Evolutionary conservation across 2,888 invertebrate species (phyloP), one percentile per base, ranked within the genome.

Genomic region (Biston stratarius): DNA sequence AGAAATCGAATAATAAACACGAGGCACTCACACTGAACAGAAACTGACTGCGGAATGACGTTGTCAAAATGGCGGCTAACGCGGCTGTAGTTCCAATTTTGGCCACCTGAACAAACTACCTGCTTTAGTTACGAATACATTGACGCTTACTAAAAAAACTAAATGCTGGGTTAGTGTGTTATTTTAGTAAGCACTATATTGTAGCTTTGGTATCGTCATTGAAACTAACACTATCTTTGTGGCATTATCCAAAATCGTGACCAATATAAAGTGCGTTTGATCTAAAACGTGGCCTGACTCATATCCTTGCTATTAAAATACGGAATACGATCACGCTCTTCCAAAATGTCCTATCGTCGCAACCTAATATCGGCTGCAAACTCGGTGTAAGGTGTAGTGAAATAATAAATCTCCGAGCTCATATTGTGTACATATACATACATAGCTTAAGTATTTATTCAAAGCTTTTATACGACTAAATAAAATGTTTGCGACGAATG

Each of bases 221-320:
- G 24, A 47, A 3, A 15, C 47, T 12, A 34, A n/a, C n/a, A 6
- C 0, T 0, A 5, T 7, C 10, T 0, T 51, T 34, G 34, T 14
- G 38, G n/a, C 9, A 15, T 10, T 38, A 38, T 53, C 15, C 57
- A 70, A 67, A 67, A 69, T 69, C 73, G 72, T 71, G 71, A 67
- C 57, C 48, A 42, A 55, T 55, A 14, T 47, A 61, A 65, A 75
- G 64, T 72, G 71, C 52, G 58, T 65, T 65, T 70, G 69, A 74
- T 72, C 74, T 71, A 72, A 70, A 72, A 69, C 74, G 74, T 73
- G 74, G 71, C 67, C 48, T 60, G 48, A 64, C 67, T 62, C 42
- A 48, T 38, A 24, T 15, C 45, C 51, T 63, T 44, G 60, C 68
- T 64, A 72, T 73, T 74, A 71, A 67, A 69, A 69, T 67, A 72